Evolutionary conservation across 2,113 vertebrate species (phyloP).

Genomic region (Cricetomys ansorgei): DNA sequence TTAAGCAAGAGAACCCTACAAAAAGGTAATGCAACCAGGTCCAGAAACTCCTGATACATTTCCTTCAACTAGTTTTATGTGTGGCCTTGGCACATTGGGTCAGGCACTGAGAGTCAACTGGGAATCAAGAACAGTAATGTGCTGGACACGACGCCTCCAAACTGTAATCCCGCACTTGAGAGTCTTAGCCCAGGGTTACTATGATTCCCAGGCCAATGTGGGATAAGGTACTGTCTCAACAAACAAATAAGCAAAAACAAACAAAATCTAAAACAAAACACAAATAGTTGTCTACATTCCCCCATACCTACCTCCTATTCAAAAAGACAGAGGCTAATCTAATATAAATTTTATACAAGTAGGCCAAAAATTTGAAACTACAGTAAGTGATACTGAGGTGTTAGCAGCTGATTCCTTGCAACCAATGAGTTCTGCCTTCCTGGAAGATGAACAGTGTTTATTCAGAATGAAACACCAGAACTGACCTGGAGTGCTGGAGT

Average conservation of each 20-base stretch:
- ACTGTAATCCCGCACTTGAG: neutral
- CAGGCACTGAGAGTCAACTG: neutral
- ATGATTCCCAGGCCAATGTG: neutral
- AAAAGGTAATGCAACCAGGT: neutral
- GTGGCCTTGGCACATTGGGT: neutral
- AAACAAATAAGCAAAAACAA: neutral
- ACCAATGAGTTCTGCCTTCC: neutral
- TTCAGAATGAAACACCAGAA: neutral
- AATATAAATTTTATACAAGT: neutral
- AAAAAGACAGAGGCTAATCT: neutral
- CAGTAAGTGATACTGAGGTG: neutral
- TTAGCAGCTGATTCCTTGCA: neutral
- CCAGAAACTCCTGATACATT: neutral
- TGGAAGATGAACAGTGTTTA: neutral
- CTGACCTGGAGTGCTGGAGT: neutral
- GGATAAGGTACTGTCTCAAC: neutral
- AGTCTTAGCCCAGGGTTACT: neutral
- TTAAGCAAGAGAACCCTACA: neutral
- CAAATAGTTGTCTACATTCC: accelerated
- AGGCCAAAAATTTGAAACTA: neutral
- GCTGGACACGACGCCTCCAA: neutral
- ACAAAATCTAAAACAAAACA: neutral
- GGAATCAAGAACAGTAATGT: neutral
- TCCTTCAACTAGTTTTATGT: neutral
- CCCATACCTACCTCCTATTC: neutral